Base-by-base conservation (phyloP, 2,888 invertebrate genomes). In the Aproaerema taeniolella region DNA sequence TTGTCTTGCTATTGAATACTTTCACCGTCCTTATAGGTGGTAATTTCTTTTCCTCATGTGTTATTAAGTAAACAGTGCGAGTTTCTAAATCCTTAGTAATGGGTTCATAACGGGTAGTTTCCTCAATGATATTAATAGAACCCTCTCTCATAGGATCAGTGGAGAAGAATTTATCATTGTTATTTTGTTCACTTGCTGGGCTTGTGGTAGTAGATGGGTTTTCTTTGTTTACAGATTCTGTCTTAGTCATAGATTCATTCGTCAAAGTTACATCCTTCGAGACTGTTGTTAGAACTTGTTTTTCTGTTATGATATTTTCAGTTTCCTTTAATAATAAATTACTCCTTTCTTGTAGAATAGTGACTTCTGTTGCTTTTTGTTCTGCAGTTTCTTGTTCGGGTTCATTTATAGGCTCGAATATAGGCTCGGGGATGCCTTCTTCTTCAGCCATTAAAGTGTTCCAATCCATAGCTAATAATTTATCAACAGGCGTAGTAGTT, bases 31-130 rank as follows among this genome's bases (percentile, higher is more conserved):
- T 85, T 31, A 91, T 88, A 8, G 92, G 92, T 44, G 90, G 89
- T 59, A 90, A 76, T 71, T 89, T 89, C 51, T 91, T 89, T 73
- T 92, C 91, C 72, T 93, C 92, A 44, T 93, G 92, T 3, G 92
- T 92, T 48, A 93, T 92, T 30, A 93, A 72, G 41, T 91, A 89
- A 52, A 92, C 89, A 38, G 78, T 87, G 41, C 74, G 75, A 11
- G 87, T 88, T 58, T 81, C 75, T 24, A 61, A 43, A 40, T 78
- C 68, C 44, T 67, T 62, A 14, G 55, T 50, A 5, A 69, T 59
- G 33, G 76, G 71, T 51, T 69, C 65, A 41, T 68, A 72, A 4
- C 58, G 53, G 42, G 73, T 75, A 31, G 71, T 58, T 55, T 80
- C 74, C 55, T 80, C 68, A 8, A 76, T 65, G 15, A 73, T 63